phyloP scores from a whole-genome alignment of 1,140 invertebrate genomes.

The Trialeurodes vaporariorum region DNA sequence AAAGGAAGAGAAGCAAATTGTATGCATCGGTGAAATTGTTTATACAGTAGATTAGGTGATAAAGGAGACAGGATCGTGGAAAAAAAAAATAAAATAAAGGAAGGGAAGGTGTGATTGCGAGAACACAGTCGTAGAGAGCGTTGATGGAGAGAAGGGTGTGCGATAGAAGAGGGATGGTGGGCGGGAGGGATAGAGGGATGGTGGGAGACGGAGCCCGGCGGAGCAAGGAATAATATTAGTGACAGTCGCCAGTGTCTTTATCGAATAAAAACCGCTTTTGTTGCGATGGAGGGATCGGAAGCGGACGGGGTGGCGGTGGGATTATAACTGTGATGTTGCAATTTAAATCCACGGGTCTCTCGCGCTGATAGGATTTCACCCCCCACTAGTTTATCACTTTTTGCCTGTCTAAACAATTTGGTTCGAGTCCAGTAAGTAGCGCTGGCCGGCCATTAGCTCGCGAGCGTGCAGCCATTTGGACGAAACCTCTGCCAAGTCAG shows the following conservation, averaged over 20 bases:
- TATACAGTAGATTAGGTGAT: background rate
- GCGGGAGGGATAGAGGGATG: too few species aligned
- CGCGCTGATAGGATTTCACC: background rate
- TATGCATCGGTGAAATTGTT: conserved; percentile 6
- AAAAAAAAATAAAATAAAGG: background rate
- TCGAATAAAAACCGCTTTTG: background rate
- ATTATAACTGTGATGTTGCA: background rate
- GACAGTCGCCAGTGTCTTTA: background rate
- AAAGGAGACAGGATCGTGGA: conserved; percentile 9
- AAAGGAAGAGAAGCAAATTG: background rate
- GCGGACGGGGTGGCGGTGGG: too few species aligned
- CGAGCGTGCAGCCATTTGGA: background rate
- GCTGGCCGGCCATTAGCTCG: background rate
- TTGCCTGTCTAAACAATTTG: background rate
- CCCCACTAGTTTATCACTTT: background rate
- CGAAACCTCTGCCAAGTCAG: background rate
- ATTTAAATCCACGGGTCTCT: background rate
- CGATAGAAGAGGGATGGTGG: conserved; percentile 4
- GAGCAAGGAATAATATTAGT: conserved; percentile 6
- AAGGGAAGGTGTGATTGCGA: conserved; percentile 14
- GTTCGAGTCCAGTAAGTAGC: background rate
- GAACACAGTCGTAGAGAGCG: too few species aligned
- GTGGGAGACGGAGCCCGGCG: conserved; percentile 4
- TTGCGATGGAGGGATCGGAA: too few species aligned
- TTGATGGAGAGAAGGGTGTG: too few species aligned